Evolutionary conservation across 1,140 invertebrate species (phyloP).

Genomic region (Macrostomum lignano): DNA sequence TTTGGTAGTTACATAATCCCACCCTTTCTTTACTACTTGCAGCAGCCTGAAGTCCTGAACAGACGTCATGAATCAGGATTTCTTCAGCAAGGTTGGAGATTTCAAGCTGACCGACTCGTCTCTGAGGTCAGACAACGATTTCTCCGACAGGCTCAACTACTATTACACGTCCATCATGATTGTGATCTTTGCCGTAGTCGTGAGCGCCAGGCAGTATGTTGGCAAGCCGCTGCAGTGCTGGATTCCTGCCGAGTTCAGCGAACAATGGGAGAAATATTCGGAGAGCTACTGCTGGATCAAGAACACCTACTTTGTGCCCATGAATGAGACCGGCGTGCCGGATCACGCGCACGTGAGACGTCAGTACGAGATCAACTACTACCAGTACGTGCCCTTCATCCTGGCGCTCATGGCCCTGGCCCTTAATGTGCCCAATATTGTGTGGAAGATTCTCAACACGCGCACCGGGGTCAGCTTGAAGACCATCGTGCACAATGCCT

Average conservation of each 20-base stretch:
- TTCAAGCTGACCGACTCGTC: too few species aligned
- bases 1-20: too few species aligned
- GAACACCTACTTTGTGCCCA: constrained; percentile 4
- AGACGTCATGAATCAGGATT: too few species aligned
- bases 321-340: too few species aligned
- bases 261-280: constrained; percentile 9
- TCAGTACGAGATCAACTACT: constrained; percentile 7
- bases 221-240: constrained; percentile 10
- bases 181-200: constrained; percentile 1
- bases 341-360: constrained; percentile 1
- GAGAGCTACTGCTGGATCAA: constrained; percentile 5
- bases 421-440: background rate
- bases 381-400: constrained; percentile 6
- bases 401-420: background rate
- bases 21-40: too few species aligned
- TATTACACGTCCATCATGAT: constrained; percentile 1
- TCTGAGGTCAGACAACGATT: constrained; percentile 6
- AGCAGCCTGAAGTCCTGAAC: too few species aligned
- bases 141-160: constrained; percentile 1
- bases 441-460: too few species aligned
- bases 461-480: too few species aligned
- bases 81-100: too few species aligned
- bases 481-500: too few species aligned
- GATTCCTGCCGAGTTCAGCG: constrained; percentile 10
- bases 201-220: constrained; percentile 2